Conservation (phyloP, 2,797 vertebrate species). For the Distichodus sexfasciatus region DNA sequence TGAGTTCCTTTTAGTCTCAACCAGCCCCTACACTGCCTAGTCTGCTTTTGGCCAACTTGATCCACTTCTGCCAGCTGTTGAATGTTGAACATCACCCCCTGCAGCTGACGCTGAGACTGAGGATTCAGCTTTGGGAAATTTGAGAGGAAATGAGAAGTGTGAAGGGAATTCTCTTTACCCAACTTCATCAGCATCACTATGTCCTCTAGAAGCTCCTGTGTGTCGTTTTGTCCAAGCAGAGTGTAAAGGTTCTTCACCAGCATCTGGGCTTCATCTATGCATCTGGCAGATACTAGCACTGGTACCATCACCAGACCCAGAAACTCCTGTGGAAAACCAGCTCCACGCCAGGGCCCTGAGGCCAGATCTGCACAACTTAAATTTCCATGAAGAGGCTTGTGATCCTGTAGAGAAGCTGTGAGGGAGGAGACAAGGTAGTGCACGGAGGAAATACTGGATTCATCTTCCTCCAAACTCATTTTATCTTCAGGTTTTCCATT, state of each 20-base stretch:
- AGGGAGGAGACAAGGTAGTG: slow-evolving; percentile 53
- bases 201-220: slow-evolving; percentile 70
- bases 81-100: slow-evolving; percentile 75
- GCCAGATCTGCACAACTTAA: slow-evolving; percentile 72
- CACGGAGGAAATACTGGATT: neutral
- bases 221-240: slow-evolving; percentile 65
- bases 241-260: slow-evolving; percentile 66
- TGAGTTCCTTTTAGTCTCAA: slow-evolving; percentile 56
- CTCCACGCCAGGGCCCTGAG: slow-evolving; percentile 69
- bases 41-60: slow-evolving; percentile 2
- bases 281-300: slow-evolving; percentile 73
- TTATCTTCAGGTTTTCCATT: neutral
- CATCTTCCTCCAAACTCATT: neutral
- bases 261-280: slow-evolving; percentile 61
- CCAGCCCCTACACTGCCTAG: slow-evolving; percentile 65
- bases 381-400: slow-evolving; percentile 53
- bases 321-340: slow-evolving; percentile 70
- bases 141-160: neutral
- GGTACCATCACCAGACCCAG: slow-evolving; percentile 77
- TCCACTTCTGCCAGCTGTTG: slow-evolving; percentile 55
- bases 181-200: slow-evolving; percentile 65
- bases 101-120: slow-evolving; percentile 42
- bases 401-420: slow-evolving; percentile 53
- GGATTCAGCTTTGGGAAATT: neutral
- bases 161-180: slow-evolving; percentile 30